Base-by-base conservation (phyloP, 2,113 vertebrate genomes). In the Beaufortia kweichowensis region DNA sequence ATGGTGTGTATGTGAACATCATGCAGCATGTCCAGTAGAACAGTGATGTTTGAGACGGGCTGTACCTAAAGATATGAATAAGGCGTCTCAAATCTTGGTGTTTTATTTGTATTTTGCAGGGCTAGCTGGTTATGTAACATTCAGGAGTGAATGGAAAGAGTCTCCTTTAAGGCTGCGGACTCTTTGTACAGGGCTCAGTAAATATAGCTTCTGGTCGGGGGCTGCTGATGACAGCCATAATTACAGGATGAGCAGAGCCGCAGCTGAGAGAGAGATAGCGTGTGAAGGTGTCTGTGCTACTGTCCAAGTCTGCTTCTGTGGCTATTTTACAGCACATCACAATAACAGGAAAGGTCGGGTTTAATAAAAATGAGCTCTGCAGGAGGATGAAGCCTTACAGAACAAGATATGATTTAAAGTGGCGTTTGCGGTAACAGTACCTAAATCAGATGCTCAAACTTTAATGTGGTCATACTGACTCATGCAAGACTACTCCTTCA, bases 171-270 rank as follows among this genome's bases (percentile, higher is more conserved):
- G 35, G 31, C 6, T 57, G 48, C 67, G 64, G 61, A 57, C 46
- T 73, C 75, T 75, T 46, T 74, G 73, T 65, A n/a, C 26, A 64
- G 63, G 56, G 80, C 79, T 80, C 70, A 71, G 85, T 91, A 92
- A 88, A 90, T 90, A 89, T 90, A 92, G 89, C 87, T n/a, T 75
- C 83, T 86, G 71, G 83, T 86, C 80, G 74, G 85, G 84, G 85
- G 88, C 84, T 87, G 84, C 79, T 86, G 88, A 90, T 91, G 89
- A 90, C 88, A 87, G 88, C 53, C 73, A 74, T 89, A 92, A 93
- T 92, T 91, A 92, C 87, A 91, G 84, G 80, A 84, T 84, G 80
- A 85, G 86, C 73, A 73, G 63, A 71, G 80, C 77, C 84, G 87
- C 88, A 89, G 89, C 91, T 90, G 87, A 90, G 85, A 82, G 70